Evolutionary conservation across 2,888 invertebrate species (phyloP).

Genomic region (Leptinotarsa rubiginosa): DNA sequence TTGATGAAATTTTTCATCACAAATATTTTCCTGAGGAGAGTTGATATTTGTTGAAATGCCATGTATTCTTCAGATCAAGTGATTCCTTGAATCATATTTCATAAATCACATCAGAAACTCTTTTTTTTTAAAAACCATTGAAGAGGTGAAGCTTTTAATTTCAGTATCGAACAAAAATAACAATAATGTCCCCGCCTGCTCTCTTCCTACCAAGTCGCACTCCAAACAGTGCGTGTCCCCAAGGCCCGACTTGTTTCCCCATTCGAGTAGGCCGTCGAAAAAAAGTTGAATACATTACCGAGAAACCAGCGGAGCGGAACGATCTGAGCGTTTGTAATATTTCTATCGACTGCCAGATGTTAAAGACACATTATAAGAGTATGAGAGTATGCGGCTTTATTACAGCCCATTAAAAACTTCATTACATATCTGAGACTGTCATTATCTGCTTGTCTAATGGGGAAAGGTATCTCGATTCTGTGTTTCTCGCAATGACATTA

Average conservation of each 20-base stretch:
- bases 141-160: too few relatives aligned
- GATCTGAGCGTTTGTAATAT: slow-evolving; percentile 42
- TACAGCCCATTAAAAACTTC: slow-evolving; percentile 37
- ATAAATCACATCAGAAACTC: too few relatives aligned
- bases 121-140: too few relatives aligned
- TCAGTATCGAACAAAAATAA: too few relatives aligned
- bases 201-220: not conserved
- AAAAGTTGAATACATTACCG: slow-evolving; percentile 32
- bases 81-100: too few relatives aligned
- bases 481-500: slow-evolving; percentile 22
- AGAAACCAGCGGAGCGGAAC: slow-evolving; percentile 41
- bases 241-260: not conserved
- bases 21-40: too few relatives aligned
- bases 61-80: too few relatives aligned
- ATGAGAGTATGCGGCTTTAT: slow-evolving; percentile 35
- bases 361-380: slow-evolving; percentile 41
- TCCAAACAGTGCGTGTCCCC: not conserved
- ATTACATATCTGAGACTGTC: slow-evolving; percentile 30
- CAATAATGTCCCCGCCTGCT: not conserved
- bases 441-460: slow-evolving; percentile 26
- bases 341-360: slow-evolving; percentile 46
- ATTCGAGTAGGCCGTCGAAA: slow-evolving; percentile 12
- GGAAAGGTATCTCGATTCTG: slow-evolving; percentile 27
- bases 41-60: too few relatives aligned
- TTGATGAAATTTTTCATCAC: too few relatives aligned